Base-by-base conservation (phyloP, 2,888 invertebrate genomes). In the Tinea pellionella region DNA sequence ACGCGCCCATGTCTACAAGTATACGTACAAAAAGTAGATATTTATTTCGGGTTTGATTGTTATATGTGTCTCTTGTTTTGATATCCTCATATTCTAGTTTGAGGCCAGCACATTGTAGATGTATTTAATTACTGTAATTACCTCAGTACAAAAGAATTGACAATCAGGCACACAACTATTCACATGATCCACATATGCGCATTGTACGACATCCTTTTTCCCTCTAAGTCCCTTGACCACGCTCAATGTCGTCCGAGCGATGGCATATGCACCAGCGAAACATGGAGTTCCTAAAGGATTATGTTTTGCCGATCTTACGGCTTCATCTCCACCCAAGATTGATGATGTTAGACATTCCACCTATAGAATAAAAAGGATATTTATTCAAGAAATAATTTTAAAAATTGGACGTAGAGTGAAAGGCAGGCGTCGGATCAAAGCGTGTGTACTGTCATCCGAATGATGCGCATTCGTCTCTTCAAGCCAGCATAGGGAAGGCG, bases 101-200 rank as follows among this genome's bases (percentile, higher is more conserved):
- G n/a, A n/a, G n/a, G n/a, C n/a, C n/a, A n/a, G n/a, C n/a, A n/a
- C n/a, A n/a, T n/a, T n/a, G n/a, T n/a, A n/a, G n/a, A n/a, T n/a
- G 24, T 24, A 24, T 24, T 24, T 24, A 24, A 3, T 24, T 2
- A 24, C 2, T 3, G 24, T 24, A 24, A 24, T 3, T 47, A 85
- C 86, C 61, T 85, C 83, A 63, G 72, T 80, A 1, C 83, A 74
- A 63, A 85, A 83, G 66, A 73, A 86, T 67, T 85, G 85, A 61
- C 83, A 83, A 61, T 77, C 70, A 0, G 84, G 86, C 9, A 81
- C 81, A 61, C 85, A 84, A 1, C 72, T 74, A 0, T 74, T 75
- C 1, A 83, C 64, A 47, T 74, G 80, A 64, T 85, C 86, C 0
- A 81, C 82, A 59, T 78, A 86, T 0, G 74, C 86, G 65, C 80